Conservation (phyloP, 2,113 vertebrate species). For the Merops nubicus region DNA sequence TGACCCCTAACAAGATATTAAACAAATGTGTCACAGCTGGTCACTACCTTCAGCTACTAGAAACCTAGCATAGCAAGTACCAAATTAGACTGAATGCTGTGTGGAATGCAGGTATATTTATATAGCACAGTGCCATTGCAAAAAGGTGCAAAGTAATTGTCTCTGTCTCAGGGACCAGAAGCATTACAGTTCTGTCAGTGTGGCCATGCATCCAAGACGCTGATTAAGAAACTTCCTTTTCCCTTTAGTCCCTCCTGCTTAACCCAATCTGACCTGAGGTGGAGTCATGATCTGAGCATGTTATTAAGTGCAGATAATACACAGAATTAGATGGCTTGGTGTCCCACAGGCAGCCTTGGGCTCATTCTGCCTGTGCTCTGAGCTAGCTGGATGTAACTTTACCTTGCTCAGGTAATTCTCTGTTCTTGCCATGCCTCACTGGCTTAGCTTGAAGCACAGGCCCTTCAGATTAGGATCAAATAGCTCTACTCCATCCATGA, state of each 20-base stretch:
- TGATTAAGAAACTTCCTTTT: neutral
- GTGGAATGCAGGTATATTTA: neutral
- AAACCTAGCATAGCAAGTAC: rapidly evolving
- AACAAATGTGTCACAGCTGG: neutral
- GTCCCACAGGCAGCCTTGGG: neutral
- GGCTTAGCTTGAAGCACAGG: neutral
- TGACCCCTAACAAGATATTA: neutral
- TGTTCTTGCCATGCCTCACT: neutral
- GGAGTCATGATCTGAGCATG: neutral
- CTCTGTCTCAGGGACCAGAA: neutral
- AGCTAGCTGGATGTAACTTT: neutral
- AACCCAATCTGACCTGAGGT: neutral
- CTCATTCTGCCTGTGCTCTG: neutral
- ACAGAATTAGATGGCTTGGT: neutral
- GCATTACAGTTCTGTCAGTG: neutral
- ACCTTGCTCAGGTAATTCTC: neutral
- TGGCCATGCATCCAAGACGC: neutral
- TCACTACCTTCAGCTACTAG: neutral
- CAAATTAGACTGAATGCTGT: neutral
- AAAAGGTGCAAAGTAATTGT: neutral
- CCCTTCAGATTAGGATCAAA: neutral
- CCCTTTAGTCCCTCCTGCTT: neutral
- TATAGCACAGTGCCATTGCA: neutral
- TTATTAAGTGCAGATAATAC: neutral
- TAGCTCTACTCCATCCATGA: neutral